Evolutionary conservation across 2,797 vertebrate genomes (phyloP).

Genomic region (Anisognathus igniventris): DNA sequence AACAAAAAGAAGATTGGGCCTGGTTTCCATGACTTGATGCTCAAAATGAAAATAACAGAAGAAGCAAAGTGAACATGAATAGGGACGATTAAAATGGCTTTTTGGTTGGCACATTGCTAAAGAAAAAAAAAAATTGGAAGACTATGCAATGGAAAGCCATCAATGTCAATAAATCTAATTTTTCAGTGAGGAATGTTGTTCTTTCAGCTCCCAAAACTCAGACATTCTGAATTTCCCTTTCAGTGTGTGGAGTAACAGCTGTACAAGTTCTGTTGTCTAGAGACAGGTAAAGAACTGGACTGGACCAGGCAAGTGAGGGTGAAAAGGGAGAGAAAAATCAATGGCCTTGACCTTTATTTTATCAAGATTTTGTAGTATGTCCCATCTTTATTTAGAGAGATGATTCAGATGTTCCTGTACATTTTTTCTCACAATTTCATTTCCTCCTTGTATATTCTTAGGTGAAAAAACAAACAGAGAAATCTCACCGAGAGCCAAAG

Average conservation of each 20-base stretch:
- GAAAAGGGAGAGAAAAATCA: neutral
- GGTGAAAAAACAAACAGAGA: neutral
- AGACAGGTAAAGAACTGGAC: neutral
- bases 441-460: neutral
- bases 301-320: neutral
- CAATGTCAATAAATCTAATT: neutral
- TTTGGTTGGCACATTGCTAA: neutral
- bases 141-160: neutral
- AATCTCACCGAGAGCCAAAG: neutral
- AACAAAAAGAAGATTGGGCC: neutral
- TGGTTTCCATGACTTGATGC: neutral
- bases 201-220: neutral
- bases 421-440: neutral
- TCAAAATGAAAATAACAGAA: neutral
- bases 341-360: neutral
- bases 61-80: neutral
- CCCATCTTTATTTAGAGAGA: neutral
- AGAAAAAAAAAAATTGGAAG: neutral
- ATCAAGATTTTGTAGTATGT: neutral
- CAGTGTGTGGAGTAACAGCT: neutral
- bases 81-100: neutral
- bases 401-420: neutral
- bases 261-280: neutral
- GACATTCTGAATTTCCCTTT: neutral
- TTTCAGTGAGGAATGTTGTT: neutral